These are phyloP conservation scores for Tragopan temminckii DNA, from an alignment of 2,797 vertebrate species.

Conservation along the genomic window DNA sequence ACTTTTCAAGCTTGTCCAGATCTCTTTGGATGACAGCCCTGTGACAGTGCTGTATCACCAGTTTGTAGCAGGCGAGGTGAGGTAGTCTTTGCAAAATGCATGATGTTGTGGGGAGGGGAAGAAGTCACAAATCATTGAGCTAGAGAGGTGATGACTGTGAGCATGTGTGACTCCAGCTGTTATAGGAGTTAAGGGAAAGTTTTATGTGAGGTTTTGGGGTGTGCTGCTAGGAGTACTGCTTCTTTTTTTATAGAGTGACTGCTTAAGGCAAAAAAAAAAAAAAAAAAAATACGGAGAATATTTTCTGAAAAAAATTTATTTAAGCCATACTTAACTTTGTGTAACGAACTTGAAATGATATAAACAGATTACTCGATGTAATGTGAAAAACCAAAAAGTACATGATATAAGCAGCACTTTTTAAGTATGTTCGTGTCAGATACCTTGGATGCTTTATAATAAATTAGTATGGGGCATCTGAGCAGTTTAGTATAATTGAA, in stretches of 20 bases:
- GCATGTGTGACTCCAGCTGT: neutral
- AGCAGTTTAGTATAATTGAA: neutral
- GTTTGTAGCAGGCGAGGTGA: neutral
- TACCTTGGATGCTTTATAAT: neutral
- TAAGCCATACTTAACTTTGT: neutral
- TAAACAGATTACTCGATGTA: neutral
- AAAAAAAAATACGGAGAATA: neutral
- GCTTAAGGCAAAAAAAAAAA: neutral
- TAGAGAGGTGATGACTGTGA: neutral
- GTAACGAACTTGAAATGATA: neutral
- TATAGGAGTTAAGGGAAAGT: neutral
- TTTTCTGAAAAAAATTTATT: neutral
- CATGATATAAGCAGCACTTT: neutral
- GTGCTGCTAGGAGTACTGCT: neutral
- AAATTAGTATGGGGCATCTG: neutral
- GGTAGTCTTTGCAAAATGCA: neutral
- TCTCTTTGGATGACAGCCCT: neutral
- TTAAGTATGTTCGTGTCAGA: neutral
- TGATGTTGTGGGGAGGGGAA: neutral
- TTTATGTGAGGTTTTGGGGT: neutral
- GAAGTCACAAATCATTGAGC: neutral
- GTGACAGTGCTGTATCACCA: too few relatives aligned
- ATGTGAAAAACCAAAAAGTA: neutral
- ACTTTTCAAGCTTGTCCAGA: too few relatives aligned
- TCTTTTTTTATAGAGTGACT: neutral